A percentile compares a stretch with the other conserved stretches of the same genome.
Evolutionary conservation across 2,113 vertebrate genomes (phyloP).

Genomic region (Eurystomus gularis): DNA sequence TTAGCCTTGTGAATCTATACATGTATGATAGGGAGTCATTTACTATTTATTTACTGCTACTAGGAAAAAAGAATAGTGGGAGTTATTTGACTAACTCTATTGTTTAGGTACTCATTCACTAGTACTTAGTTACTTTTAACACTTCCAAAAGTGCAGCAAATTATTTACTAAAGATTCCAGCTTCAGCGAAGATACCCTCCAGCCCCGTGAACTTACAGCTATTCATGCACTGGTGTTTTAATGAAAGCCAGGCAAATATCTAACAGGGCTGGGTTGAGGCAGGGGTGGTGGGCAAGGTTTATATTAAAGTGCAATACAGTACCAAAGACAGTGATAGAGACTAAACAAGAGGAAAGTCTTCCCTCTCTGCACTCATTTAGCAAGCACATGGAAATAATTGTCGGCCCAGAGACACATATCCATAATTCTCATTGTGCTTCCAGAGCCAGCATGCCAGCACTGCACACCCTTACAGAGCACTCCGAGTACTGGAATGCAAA

Average conservation of each 20-base stretch:
- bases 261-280: neutral
- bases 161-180: neutral
- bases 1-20: neutral
- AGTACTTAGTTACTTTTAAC: neutral
- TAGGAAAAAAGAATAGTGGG: neutral
- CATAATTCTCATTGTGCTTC: slow-evolving; percentile 10
- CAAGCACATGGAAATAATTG: slow-evolving; percentile 61
- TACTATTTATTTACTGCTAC: neutral
- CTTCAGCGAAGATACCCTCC: slow-evolving; percentile 6
- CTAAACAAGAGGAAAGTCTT: slow-evolving; percentile 35
- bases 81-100: neutral
- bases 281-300: neutral
- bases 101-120: slow-evolving; percentile 2
- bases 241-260: slow-evolving; percentile 36
- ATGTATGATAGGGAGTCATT: neutral
- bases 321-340: slow-evolving; percentile 23
- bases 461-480: fast-evolving
- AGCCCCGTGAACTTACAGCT: neutral
- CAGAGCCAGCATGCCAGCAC: neutral
- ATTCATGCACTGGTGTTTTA: neutral
- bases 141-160: neutral
- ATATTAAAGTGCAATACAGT: slow-evolving; percentile 44
- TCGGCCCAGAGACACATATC: neutral
- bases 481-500: slow-evolving; percentile 22
- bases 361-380: neutral